phyloP scores from a whole-genome alignment of 2,888 invertebrate genomes.

The Xestia rhomboidea region DNA sequence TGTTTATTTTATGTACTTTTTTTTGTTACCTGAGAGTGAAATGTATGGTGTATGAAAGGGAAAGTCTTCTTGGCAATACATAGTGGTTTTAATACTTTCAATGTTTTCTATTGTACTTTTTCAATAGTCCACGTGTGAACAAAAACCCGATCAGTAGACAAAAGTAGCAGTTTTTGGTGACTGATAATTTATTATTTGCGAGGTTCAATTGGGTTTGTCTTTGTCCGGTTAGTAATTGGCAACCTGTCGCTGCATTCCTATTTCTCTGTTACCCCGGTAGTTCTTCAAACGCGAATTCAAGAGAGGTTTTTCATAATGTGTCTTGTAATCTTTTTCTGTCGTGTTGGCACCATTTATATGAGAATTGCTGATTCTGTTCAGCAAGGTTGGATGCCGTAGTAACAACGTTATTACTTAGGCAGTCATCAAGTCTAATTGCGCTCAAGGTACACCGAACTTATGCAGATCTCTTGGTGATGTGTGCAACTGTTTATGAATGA shows the following conservation, averaged over 20 bases:
- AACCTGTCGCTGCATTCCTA: neutral
- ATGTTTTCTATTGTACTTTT: conserved; percentile 37
- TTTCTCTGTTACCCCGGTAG: neutral
- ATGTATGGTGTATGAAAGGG: conserved; percentile 43
- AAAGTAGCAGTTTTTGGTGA: conserved; percentile 10
- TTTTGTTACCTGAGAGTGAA: conserved; percentile 27
- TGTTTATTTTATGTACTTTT: conserved; percentile 14
- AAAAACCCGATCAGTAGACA: conserved; percentile 30
- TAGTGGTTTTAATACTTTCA: conserved; percentile 14
- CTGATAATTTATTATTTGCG: conserved; percentile 20
- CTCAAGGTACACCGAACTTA: neutral
- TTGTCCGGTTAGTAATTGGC: conserved; percentile 1
- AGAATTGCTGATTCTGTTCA: neutral
- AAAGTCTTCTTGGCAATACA: conserved; percentile 31
- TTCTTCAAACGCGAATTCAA: neutral
- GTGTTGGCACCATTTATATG: neutral
- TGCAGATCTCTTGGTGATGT: neutral
- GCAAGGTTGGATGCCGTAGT: neutral
- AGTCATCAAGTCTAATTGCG: neutral
- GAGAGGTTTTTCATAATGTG: neutral
- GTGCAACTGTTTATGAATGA: neutral
- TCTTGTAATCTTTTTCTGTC: neutral
- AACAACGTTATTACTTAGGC: neutral
- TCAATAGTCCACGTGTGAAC: conserved; percentile 14
- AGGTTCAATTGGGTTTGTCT: neutral